Evolutionary conservation across 2,888 invertebrate species (phyloP).

Genomic region (Campoletis raptor): DNA sequence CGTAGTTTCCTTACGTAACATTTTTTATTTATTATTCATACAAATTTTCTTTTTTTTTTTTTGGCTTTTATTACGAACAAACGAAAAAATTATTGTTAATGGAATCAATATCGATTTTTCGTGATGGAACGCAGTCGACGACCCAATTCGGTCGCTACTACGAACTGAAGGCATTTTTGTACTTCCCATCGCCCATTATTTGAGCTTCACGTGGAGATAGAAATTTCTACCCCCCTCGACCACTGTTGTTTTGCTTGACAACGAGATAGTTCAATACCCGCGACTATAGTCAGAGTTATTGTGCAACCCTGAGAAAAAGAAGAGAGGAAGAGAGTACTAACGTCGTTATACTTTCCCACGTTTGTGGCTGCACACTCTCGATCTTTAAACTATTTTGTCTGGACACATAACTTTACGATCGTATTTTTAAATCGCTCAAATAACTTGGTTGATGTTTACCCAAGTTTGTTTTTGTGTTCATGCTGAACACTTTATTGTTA

Average conservation of each 20-base stretch:
- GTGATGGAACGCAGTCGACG: constrained; percentile 44
- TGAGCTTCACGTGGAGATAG: constrained; percentile 50
- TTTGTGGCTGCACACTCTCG: neutral
- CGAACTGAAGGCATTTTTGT: constrained; percentile 72
- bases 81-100: neutral
- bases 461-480: no score
- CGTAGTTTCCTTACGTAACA: neutral
- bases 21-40: neutral
- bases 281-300: constrained; percentile 40
- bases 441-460: no score
- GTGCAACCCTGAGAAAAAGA: constrained; percentile 43
- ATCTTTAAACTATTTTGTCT: neutral
- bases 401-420: neutral
- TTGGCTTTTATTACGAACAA: no score
- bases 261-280: constrained; percentile 80
- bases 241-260: constrained; percentile 82
- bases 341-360: neutral
- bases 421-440: neutral
- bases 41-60: neutral
- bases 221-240: constrained; percentile 35
- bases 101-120: constrained; percentile 38
- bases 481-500: no score
- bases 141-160: constrained; percentile 68
- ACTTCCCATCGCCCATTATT: constrained; percentile 49
- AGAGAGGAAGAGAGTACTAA: constrained; percentile 9